Conservation (phyloP, 1,140 invertebrate species). For the Aphis craccivora region DNA sequence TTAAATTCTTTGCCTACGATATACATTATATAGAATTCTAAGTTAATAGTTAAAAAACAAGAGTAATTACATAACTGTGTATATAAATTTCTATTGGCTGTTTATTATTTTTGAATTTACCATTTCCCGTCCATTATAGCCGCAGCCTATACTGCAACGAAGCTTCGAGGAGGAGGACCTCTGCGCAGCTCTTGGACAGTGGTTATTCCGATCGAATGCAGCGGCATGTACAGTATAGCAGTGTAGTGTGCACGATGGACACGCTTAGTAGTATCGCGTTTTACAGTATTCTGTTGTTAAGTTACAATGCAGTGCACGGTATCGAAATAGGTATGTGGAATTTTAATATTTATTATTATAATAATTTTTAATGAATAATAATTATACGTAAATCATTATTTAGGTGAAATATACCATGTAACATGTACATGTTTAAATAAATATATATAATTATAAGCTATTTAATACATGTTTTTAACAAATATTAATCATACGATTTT, state of each 20-base stretch:
- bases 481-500: not conserved
- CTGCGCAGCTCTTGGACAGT: conserved; percentile 34
- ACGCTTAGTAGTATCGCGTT: conserved; percentile 35
- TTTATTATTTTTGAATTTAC: conserved; percentile 31
- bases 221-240: conserved; percentile 25
- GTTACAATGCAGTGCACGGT: not conserved
- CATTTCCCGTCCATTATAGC: conserved; percentile 36
- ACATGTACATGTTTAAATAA: too few species aligned
- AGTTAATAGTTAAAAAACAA: not conserved
- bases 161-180: conserved; percentile 46
- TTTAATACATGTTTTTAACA: too few species aligned
- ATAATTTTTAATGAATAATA: not conserved
- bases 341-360: not conserved
- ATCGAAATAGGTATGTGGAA: conserved; percentile 28
- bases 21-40: not conserved
- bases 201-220: not conserved
- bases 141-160: not conserved
- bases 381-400: too few species aligned
- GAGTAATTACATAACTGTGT: not conserved
- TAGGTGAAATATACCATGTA: too few species aligned
- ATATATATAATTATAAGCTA: too few species aligned
- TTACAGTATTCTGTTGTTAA: conserved; percentile 36
- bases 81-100: not conserved
- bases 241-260: conserved; percentile 41
- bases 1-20: not conserved